Percentiles rank a stretch among this genome's conserved stretches.
Conservation (phyloP, 2,888 invertebrate genomes). For the Dolomedes plantarius region DNA sequence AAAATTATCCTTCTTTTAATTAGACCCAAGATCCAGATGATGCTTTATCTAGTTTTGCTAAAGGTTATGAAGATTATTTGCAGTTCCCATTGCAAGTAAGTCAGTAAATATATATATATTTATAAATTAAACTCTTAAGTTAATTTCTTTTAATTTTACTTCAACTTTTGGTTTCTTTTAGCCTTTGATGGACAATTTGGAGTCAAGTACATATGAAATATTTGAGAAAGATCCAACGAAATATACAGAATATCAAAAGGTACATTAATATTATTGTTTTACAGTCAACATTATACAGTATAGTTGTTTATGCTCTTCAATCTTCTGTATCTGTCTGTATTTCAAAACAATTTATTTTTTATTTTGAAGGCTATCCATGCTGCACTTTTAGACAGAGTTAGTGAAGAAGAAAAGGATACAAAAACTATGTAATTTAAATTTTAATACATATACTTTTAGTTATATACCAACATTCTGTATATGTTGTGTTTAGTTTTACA, state of each 20-base stretch:
- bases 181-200: slow-evolving; percentile 96
- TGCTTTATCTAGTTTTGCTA: slow-evolving; percentile 78
- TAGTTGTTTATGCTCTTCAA: too few species aligned
- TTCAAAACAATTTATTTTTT: background rate
- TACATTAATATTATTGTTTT: slow-evolving; percentile 38
- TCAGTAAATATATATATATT: too few species aligned
- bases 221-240: slow-evolving; percentile 99
- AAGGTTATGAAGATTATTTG: slow-evolving; percentile 93
- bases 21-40: slow-evolving; percentile 76
- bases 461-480: too few species aligned
- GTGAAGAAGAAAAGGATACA: slow-evolving; percentile 78
- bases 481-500: too few species aligned
- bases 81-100: slow-evolving; percentile 81
- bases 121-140: background rate
- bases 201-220: slow-evolving; percentile 96
- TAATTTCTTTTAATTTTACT: too few species aligned
- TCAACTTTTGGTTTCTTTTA: slow-evolving; percentile 78
- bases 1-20: background rate
- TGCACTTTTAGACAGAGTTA: slow-evolving; percentile 83
- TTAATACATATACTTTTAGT: too few species aligned
- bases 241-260: slow-evolving; percentile 85
- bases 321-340: background rate
- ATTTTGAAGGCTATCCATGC: slow-evolving; percentile 84
- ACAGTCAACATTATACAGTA: too few species aligned
- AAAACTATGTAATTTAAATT: slow-evolving; percentile 79